A percentile compares a stretch with the other conserved stretches of the same genome.
Evolutionary conservation across 92 coral and sea anemone genomes (phyloP).

Genomic region (Micromussa lordhowensis): DNA sequence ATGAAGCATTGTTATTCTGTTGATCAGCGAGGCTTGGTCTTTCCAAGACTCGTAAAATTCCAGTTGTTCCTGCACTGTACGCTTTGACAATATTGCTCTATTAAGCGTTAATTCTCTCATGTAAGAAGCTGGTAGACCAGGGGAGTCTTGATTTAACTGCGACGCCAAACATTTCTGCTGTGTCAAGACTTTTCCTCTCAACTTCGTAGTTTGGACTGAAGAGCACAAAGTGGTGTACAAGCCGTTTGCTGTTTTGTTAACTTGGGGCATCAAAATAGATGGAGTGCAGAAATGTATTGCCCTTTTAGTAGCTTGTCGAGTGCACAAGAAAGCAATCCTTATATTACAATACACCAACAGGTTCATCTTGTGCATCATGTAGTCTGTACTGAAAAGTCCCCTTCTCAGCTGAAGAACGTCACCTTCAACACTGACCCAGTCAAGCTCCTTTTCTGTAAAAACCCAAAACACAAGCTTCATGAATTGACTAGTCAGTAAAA

Average conservation of each 20-base stretch:
- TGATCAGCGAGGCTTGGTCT: not conserved
- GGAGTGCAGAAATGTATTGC: not conserved
- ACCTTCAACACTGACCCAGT: not conserved
- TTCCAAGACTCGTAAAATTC: constrained; percentile 28
- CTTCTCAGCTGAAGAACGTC: not conserved
- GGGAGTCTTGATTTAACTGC: not conserved
- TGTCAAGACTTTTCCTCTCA: not conserved
- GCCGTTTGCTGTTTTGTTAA: not conserved
- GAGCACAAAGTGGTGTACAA: not conserved
- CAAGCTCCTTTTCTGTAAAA: not conserved
- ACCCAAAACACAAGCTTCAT: not conserved
- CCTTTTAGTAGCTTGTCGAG: not conserved
- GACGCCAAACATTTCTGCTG: not conserved
- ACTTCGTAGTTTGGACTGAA: not conserved
- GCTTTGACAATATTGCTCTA: not conserved
- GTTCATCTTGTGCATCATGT: not conserved
- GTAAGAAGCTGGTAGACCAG: constrained; percentile 15
- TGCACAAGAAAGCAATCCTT: not conserved
- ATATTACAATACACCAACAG: not conserved
- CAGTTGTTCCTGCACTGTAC: constrained; percentile 9
- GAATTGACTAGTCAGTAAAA: not conserved
- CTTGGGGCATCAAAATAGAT: not conserved
- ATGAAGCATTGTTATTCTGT: constrained; percentile 40
- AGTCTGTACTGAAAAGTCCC: not conserved
- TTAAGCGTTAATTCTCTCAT: constrained; percentile 5